Evolutionary conservation across 30 jellyfish, hydroid and myxozoan genomes (phyloP).

Genomic region (Catostylus mosaicus): DNA sequence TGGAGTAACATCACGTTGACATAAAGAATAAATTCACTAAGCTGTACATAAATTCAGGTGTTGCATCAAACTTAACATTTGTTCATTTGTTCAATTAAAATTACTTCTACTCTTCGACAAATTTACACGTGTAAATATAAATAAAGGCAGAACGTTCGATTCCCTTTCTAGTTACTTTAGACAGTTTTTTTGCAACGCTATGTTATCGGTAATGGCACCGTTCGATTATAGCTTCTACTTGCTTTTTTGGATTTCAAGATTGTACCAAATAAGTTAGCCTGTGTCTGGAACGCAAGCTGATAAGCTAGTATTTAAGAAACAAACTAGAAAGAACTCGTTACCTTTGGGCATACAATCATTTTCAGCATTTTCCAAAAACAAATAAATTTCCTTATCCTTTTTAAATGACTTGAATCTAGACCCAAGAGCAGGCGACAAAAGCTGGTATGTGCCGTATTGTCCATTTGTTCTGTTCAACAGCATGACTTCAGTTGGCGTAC

Average conservation of each 20-base stretch:
- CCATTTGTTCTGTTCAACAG: not conserved
- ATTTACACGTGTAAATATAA: too few relatives aligned
- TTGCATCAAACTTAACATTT: too few relatives aligned
- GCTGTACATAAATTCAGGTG: too few relatives aligned
- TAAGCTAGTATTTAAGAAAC: not conserved
- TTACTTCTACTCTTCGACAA: too few relatives aligned
- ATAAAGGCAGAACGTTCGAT: too few relatives aligned
- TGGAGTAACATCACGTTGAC: too few relatives aligned
- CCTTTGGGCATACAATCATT: slow-evolving; percentile 7
- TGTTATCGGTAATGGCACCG: not conserved
- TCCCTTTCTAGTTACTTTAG: not conserved
- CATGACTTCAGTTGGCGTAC: slow-evolving; percentile 29
- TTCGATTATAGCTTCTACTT: not conserved
- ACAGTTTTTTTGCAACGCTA: not conserved
- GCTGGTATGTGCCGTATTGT: slow-evolving; percentile 36
- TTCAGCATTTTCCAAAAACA: slow-evolving; percentile 51
- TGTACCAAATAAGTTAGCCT: not conserved
- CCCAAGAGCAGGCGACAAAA: slow-evolving; percentile 41
- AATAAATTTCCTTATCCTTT: slow-evolving; percentile 1
- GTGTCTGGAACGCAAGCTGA: not conserved
- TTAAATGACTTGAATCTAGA: slow-evolving; percentile 48
- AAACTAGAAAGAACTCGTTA: too few relatives aligned
- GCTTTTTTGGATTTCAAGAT: not conserved
- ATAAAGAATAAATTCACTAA: too few relatives aligned
- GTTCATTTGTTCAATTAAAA: too few relatives aligned